These are phyloP conservation scores for Lasioglossum marginatum DNA, from an alignment of 2,888 invertebrate genomes.

Conservation along the genomic window DNA sequence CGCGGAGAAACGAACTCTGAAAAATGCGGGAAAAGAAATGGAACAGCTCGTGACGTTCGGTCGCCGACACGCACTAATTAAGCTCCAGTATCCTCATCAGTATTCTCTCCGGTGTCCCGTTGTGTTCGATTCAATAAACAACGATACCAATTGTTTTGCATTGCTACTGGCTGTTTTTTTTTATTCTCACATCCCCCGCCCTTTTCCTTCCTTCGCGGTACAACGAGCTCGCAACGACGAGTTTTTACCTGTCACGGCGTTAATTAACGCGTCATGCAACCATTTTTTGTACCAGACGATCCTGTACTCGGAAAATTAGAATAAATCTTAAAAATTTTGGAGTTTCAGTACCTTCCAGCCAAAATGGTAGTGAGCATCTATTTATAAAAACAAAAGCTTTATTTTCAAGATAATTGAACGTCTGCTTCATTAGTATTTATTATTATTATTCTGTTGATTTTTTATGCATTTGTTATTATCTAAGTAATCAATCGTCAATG, in stretches of 20 bases:
- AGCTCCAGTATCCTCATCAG: slow-evolving; percentile 44
- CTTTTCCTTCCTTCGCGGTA: neutral
- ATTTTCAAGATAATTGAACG: neutral
- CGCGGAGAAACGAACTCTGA: slow-evolving; percentile 53
- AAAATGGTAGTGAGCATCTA: neutral
- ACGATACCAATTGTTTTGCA: slow-evolving; percentile 47
- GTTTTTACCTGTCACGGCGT: neutral
- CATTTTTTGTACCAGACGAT: neutral
- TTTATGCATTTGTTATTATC: no score
- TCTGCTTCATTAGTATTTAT: neutral
- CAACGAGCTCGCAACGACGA: neutral
- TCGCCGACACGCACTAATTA: slow-evolving; percentile 62
- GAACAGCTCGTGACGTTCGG: slow-evolving; percentile 52
- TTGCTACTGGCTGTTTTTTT: slow-evolving; percentile 41
- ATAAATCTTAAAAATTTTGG: neutral
- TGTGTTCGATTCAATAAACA: slow-evolving; percentile 51
- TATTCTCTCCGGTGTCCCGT: slow-evolving; percentile 38
- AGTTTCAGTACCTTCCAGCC: neutral
- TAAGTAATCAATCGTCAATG: neutral
- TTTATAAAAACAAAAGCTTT: neutral
- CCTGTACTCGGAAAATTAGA: neutral
- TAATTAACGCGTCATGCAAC: slow-evolving; percentile 1
- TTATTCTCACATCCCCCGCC: slow-evolving; percentile 13
- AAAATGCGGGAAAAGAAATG: slow-evolving; percentile 51
- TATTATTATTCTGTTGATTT: neutral